Evolutionary conservation across 2,113 vertebrate species (phyloP).

Genomic region (Sphyrna mokarran): DNA sequence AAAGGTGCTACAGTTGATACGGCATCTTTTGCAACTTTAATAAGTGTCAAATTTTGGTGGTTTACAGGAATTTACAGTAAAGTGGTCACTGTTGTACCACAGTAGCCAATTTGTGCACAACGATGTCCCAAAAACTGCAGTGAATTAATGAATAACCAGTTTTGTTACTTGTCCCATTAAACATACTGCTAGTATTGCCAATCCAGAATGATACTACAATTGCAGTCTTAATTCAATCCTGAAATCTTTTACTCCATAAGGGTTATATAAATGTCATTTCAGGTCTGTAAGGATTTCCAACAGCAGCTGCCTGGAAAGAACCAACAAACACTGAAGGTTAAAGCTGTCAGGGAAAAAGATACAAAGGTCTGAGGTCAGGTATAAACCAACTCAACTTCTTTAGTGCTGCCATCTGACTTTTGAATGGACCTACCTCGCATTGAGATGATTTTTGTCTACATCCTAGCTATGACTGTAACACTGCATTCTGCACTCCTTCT

Average conservation of each 20-base stretch:
- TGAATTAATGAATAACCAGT: background rate
- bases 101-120: background rate
- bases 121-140: background rate
- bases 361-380: no score
- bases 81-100: background rate
- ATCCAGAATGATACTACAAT: background rate
- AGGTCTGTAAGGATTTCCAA: background rate
- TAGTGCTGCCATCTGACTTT: no score
- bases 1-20: background rate
- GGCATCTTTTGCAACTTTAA: background rate
- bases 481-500: no score
- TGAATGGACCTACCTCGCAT: no score
- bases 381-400: no score
- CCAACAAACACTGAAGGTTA: background rate
- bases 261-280: background rate
- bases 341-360: background rate
- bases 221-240: background rate
- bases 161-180: background rate
- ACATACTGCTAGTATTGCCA: background rate
- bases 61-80: background rate
- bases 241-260: background rate
- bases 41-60: background rate
- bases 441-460: no score
- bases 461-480: no score
- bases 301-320: background rate